These are phyloP conservation scores for Parazoanthus atlanticus DNA, from an alignment of 92 coral and sea anemone genomes.

Conservation along the genomic window DNA sequence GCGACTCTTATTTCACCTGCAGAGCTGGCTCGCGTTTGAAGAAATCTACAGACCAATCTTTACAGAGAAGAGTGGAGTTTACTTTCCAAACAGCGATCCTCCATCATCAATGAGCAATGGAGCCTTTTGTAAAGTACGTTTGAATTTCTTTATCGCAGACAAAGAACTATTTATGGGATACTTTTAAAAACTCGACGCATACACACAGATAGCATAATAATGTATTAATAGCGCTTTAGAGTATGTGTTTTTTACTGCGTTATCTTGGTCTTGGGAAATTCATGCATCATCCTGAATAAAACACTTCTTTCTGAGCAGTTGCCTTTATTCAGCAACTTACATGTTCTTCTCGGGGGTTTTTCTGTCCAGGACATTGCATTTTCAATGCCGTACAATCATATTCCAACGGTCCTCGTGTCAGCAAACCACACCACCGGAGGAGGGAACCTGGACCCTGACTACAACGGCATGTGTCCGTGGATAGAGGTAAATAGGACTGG, in stretches of 20 bases:
- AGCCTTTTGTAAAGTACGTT: conserved; percentile 9
- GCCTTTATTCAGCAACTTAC: no score
- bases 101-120: neutral
- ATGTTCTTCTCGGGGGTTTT: neutral
- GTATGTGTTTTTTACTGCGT: no score
- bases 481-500: conserved; percentile 17
- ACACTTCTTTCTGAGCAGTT: no score
- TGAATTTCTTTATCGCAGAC: neutral
- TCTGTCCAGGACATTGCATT: neutral
- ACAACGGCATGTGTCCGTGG: conserved; percentile 49
- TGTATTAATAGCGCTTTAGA: no score
- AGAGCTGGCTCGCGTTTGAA: conserved; percentile 13
- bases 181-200: no score
- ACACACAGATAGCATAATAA: no score
- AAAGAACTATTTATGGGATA: no score
- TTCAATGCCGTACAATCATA: neutral
- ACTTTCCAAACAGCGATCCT: neutral
- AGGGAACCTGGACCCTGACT: conserved; percentile 41
- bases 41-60: conserved; percentile 21
- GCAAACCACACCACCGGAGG: conserved; percentile 19
- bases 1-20: neutral
- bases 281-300: no score
- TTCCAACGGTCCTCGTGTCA: conserved; percentile 11
- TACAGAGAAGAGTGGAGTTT: neutral
- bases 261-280: no score